Conservation (phyloP, 2,888 invertebrate species). For the Drosophila neonasuta region DNA sequence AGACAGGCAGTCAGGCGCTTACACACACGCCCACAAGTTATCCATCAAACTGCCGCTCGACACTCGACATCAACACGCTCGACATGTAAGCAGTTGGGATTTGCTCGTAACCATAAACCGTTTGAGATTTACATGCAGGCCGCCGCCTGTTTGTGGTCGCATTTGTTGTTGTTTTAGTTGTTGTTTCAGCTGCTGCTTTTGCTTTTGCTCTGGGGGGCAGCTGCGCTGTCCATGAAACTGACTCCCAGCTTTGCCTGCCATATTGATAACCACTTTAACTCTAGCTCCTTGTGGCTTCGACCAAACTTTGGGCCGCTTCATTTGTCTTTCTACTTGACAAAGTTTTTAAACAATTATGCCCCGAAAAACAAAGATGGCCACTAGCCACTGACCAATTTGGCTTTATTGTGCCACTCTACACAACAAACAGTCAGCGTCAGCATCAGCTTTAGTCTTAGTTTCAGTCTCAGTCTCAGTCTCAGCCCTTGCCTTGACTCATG, state of each 20-base stretch:
- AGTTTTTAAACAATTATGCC: conserved; percentile 66
- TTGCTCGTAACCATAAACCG: conserved; percentile 74
- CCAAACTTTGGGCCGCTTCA: conserved; percentile 50
- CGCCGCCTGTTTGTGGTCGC: conserved; percentile 55
- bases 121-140: conserved; percentile 73
- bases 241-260: conserved; percentile 17
- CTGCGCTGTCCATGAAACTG: conserved; percentile 37
- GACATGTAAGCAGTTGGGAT: conserved; percentile 69
- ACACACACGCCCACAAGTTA: conserved; percentile 65
- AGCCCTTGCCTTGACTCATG: conserved; percentile 29
- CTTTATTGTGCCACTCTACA: conserved; percentile 17
- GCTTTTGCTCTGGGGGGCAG: conserved; percentile 24
- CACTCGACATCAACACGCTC: conserved; percentile 54
- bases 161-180: conserved; percentile 37
- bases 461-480: background rate
- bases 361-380: conserved; percentile 50
- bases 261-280: conserved; percentile 34
- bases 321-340: conserved; percentile 60
- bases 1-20: background rate
- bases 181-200: conserved; percentile 6
- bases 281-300: background rate
- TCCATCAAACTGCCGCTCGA: conserved; percentile 70
- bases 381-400: conserved; percentile 45
- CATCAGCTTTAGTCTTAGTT: background rate
- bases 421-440: too few relatives aligned